Evolutionary conservation across 1,140 invertebrate genomes (phyloP).

Genomic region (Oryzaephilus surinamensis): DNA sequence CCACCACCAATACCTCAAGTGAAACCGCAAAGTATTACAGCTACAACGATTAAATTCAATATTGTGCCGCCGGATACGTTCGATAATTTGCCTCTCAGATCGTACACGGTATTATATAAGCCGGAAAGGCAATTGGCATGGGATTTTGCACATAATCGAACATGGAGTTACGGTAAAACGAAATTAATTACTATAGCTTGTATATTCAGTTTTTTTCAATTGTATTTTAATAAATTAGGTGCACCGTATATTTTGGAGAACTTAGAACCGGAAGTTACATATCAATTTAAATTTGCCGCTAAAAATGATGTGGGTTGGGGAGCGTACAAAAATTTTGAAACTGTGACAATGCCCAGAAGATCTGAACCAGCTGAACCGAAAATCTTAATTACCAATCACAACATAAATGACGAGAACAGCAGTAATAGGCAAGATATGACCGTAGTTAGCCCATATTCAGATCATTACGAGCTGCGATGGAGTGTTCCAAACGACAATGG

Average conservation of each 20-base stretch:
- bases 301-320: conserved; percentile 73
- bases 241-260: conserved; percentile 70
- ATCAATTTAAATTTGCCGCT: conserved; percentile 77
- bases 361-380: conserved; percentile 47
- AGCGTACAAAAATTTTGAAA: conserved; percentile 45
- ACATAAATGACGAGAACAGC: conserved; percentile 11
- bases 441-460: conserved; percentile 48
- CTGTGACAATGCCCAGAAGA: conserved; percentile 41
- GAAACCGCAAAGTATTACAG: conserved; percentile 55
- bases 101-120: conserved; percentile 66
- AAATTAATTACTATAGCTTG: conserved; percentile 4
- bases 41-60: conserved; percentile 72
- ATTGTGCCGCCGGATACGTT: conserved; percentile 60
- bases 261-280: conserved; percentile 64
- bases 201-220: not conserved
- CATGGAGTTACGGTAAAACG: conserved; percentile 59
- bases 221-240: conserved; percentile 31
- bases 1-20: conserved; percentile 47
- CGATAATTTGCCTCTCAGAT: conserved; percentile 60
- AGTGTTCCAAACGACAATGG: conserved; percentile 76
- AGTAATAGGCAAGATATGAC: conserved; percentile 27
- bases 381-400: conserved; percentile 35
- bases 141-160: conserved; percentile 55
- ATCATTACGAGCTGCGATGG: conserved; percentile 74
- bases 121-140: conserved; percentile 52